phyloP scores from a whole-genome alignment of 2,113 vertebrate genomes.

The Myotis brandtii region DNA sequence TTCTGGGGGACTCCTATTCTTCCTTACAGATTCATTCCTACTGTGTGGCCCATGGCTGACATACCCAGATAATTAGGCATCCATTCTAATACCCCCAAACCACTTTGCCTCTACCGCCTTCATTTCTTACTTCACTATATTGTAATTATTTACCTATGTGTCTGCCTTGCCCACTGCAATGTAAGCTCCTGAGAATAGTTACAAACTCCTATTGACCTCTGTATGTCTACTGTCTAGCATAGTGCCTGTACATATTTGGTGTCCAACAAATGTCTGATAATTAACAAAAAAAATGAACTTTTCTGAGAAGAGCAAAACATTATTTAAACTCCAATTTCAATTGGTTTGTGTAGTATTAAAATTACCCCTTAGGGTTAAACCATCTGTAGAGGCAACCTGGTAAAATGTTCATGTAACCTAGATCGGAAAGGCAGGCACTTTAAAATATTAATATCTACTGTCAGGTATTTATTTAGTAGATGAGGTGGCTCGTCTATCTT shows the following conservation, averaged over 20 bases:
- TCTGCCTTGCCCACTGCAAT: background rate
- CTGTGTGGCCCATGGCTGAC: background rate
- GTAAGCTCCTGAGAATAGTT: background rate
- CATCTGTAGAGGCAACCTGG: background rate
- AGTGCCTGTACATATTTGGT: background rate
- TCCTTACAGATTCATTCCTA: background rate
- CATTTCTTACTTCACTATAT: background rate
- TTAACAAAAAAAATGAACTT: slow-evolving; percentile 11
- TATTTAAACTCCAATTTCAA: slow-evolving; percentile 30
- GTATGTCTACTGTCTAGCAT: background rate
- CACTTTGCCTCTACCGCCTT: background rate
- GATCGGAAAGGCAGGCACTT: background rate
- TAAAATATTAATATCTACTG: background rate
- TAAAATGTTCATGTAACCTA: background rate
- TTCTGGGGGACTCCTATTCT: background rate
- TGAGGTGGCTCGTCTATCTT: background rate
- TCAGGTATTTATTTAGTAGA: background rate
- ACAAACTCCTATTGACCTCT: background rate
- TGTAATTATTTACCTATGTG: background rate
- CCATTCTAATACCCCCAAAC: background rate
- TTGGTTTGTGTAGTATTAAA: background rate
- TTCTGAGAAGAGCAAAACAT: slow-evolving; percentile 30
- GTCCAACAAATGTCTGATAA: background rate
- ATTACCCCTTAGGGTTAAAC: background rate
- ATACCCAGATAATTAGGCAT: background rate